These are phyloP conservation scores for Schizaphis graminum DNA, from an alignment of 2,888 invertebrate genomes.

Conservation along the genomic window DNA sequence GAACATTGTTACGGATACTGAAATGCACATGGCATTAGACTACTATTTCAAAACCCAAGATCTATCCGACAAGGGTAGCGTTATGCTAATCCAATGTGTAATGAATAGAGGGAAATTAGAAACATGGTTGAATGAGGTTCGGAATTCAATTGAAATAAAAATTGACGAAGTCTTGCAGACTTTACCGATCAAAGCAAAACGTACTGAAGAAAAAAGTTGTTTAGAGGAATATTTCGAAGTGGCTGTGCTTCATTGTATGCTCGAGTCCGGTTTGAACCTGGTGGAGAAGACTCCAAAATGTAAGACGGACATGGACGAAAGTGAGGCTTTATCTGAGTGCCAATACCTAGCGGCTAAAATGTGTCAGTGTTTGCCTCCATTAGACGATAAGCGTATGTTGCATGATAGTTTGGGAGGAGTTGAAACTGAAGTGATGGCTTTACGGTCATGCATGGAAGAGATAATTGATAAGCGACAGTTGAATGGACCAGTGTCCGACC, in stretches of 20 bases:
- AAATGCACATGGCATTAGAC: conserved; percentile 63
- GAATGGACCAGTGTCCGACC: conserved; percentile 48
- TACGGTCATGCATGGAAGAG: conserved; percentile 67
- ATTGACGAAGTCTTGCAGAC: conserved; percentile 33
- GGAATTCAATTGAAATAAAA: conserved; percentile 29
- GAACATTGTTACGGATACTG: conserved; percentile 37
- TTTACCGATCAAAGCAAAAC: conserved; percentile 24
- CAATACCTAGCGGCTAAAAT: conserved; percentile 69
- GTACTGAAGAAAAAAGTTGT: conserved; percentile 3
- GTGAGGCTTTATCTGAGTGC: conserved; percentile 68
- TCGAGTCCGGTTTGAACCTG: conserved; percentile 38
- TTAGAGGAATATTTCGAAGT: conserved; percentile 56
- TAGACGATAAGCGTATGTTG: conserved; percentile 67
- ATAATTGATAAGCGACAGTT: conserved; percentile 66
- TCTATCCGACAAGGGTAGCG: conserved; percentile 39
- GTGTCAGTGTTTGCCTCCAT: conserved; percentile 67
- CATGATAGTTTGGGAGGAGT: conserved; percentile 68
- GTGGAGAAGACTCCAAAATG: conserved; percentile 34
- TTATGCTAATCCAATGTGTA: conserved; percentile 55
- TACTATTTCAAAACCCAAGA: conserved; percentile 59
- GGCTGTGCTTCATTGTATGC: conserved; percentile 44
- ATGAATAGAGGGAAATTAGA: conserved; percentile 54
- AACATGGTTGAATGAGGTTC: conserved; percentile 50
- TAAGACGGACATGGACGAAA: conserved; percentile 66
- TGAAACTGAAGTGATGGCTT: conserved; percentile 68